Conservation (phyloP, 2,797 vertebrate genomes). For the Bryconaethiops microstoma region DNA sequence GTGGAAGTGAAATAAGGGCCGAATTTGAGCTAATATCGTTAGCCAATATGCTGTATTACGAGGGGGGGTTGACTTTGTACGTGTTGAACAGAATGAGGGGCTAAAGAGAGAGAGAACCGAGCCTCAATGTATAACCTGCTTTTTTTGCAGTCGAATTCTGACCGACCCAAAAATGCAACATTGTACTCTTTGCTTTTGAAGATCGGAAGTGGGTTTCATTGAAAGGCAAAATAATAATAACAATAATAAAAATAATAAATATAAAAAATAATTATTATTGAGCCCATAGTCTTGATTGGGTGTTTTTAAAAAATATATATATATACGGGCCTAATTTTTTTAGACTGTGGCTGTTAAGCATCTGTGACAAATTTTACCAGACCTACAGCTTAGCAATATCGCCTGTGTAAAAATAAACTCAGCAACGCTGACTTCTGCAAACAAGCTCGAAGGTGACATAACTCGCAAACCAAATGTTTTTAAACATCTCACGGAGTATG, state of each 20-base stretch:
- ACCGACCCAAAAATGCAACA: neutral
- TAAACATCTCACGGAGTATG: constrained; percentile 38
- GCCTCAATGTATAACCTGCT: neutral
- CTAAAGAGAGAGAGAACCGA: neutral
- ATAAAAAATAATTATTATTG: too few relatives aligned
- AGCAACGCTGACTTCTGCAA: neutral
- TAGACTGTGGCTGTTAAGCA: neutral
- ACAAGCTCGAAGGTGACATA: constrained; percentile 68
- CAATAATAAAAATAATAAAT: too few relatives aligned
- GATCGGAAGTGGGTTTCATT: neutral
- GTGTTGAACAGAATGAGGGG: neutral
- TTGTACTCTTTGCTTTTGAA: neutral
- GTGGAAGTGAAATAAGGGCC: neutral
- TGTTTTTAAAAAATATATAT: too few relatives aligned
- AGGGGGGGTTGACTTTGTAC: neutral
- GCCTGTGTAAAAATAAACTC: constrained; percentile 6
- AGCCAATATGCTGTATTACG: neutral
- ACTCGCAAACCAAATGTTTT: neutral
- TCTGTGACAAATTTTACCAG: neutral
- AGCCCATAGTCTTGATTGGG: too few relatives aligned
- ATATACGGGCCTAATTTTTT: too few relatives aligned
- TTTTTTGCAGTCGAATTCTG: neutral
- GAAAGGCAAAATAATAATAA: neutral
- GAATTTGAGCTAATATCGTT: neutral
- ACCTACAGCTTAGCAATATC: neutral